Conservation (phyloP, 1,140 invertebrate species). For the Aphidius ervi region DNA sequence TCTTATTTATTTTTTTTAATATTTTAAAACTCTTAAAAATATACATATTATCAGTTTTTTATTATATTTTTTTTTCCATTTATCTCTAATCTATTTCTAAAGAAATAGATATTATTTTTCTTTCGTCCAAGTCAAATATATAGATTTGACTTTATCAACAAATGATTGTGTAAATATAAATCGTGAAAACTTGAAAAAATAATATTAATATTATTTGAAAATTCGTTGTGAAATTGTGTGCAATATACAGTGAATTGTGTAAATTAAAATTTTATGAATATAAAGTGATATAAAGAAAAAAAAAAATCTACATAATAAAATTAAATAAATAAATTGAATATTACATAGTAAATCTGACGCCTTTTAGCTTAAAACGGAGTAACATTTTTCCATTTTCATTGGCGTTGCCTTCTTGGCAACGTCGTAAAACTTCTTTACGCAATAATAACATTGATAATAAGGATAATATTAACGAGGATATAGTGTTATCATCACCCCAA, state of each 20-base stretch:
- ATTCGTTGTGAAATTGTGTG: neutral
- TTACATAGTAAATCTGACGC: slow-evolving; percentile 34
- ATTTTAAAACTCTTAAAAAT: too few species aligned
- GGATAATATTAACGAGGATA: slow-evolving; percentile 19
- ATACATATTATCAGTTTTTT: too few species aligned
- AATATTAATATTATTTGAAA: too few species aligned
- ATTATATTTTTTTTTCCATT: too few species aligned
- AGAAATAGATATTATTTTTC: too few species aligned
- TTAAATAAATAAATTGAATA: slow-evolving; percentile 17
- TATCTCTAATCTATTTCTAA: too few species aligned
- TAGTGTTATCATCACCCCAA: slow-evolving; percentile 22
- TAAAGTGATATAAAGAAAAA: neutral
- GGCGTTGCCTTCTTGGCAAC: slow-evolving; percentile 18
- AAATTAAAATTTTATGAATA: neutral
- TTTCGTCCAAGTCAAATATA: neutral
- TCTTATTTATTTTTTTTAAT: too few species aligned
- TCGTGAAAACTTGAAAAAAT: too few species aligned
- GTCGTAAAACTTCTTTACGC: neutral
- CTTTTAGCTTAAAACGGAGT: slow-evolving; percentile 27
- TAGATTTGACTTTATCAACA: neutral
- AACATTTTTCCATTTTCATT: slow-evolving; percentile 27
- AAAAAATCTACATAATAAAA: neutral
- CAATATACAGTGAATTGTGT: neutral
- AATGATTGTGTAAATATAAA: neutral
- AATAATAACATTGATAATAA: slow-evolving; percentile 10